These are phyloP conservation scores for Natator depressus DNA, from an alignment of 2,113 vertebrate genomes.

Conservation along the genomic window DNA sequence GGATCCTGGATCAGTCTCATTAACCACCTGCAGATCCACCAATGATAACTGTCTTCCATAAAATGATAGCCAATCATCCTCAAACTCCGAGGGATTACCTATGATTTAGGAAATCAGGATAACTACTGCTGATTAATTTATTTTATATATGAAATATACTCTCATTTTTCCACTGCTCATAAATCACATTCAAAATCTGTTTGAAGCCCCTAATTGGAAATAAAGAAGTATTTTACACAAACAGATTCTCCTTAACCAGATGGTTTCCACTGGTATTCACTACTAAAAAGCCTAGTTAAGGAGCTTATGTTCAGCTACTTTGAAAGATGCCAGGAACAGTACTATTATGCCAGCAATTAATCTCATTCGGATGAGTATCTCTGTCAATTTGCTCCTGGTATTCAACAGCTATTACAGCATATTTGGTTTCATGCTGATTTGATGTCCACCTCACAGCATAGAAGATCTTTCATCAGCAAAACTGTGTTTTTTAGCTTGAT, in stretches of 20 bases:
- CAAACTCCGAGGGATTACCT: not conserved
- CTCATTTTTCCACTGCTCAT: slow-evolving; percentile 2
- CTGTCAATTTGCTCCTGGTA: not conserved
- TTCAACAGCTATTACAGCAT: not conserved
- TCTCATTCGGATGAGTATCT: slow-evolving; percentile 18
- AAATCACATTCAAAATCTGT: slow-evolving; percentile 37
- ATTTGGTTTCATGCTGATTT: not conserved
- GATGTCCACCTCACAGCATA: not conserved
- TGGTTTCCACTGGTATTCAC: slow-evolving; percentile 39
- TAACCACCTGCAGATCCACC: not conserved
- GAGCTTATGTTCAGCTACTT: slow-evolving; percentile 30
- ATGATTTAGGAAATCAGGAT: not conserved
- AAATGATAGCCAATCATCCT: not conserved
- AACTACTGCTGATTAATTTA: not conserved
- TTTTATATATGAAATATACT: slow-evolving; percentile 19
- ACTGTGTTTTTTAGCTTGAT: not conserved
- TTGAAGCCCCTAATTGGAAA: slow-evolving; percentile 40
- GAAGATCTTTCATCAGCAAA: not conserved
- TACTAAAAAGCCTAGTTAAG: slow-evolving; percentile 40
- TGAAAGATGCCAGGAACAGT: slow-evolving; percentile 34
- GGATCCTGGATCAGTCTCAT: too few relatives aligned
- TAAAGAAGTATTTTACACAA: slow-evolving; percentile 35
- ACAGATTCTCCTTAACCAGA: slow-evolving; percentile 49
- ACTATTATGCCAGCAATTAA: slow-evolving; percentile 56
- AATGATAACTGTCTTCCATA: not conserved